phyloP scores from a whole-genome alignment of 2,797 vertebrate genomes.

The Myoxocephalus aenaeus region DNA sequence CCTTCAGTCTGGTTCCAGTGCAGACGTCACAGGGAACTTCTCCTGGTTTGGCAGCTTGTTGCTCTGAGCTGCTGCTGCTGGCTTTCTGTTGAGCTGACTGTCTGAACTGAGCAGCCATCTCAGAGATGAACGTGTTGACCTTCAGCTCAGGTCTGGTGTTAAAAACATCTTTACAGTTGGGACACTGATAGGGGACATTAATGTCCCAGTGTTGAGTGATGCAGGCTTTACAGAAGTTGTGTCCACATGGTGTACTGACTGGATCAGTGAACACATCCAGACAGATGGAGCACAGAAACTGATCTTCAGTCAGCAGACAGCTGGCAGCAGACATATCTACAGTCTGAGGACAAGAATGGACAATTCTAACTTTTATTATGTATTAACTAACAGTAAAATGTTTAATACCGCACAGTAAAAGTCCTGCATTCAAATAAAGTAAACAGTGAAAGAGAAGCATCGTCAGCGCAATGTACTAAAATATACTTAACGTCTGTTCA shows the following conservation, averaged over 20 bases:
- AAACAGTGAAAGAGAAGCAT: too few relatives aligned
- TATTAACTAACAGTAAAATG: too few relatives aligned
- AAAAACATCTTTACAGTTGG: background rate
- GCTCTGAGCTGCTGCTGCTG: constrained; percentile 6
- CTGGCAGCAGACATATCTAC: background rate
- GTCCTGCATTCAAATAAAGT: too few relatives aligned
- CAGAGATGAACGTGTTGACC: background rate
- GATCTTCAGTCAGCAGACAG: too few relatives aligned
- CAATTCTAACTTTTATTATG: background rate
- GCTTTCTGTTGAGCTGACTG: background rate
- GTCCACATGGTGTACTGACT: too few relatives aligned
- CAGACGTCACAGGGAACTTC: constrained; percentile 1
- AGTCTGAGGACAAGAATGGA: background rate
- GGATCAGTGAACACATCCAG: too few relatives aligned
- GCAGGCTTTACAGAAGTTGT: constrained; percentile 8
- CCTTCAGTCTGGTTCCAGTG: background rate
- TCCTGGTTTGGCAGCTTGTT: background rate
- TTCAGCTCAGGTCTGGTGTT: background rate
- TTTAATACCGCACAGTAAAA: too few relatives aligned
- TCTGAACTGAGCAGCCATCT: background rate
- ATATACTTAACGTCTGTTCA: too few relatives aligned
- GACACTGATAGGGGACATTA: background rate
- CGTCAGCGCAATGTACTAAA: too few relatives aligned
- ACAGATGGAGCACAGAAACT: too few relatives aligned
- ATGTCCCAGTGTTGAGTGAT: background rate